Base-by-base conservation (phyloP, 2,797 vertebrate genomes). In the Acanthis flammea region DNA sequence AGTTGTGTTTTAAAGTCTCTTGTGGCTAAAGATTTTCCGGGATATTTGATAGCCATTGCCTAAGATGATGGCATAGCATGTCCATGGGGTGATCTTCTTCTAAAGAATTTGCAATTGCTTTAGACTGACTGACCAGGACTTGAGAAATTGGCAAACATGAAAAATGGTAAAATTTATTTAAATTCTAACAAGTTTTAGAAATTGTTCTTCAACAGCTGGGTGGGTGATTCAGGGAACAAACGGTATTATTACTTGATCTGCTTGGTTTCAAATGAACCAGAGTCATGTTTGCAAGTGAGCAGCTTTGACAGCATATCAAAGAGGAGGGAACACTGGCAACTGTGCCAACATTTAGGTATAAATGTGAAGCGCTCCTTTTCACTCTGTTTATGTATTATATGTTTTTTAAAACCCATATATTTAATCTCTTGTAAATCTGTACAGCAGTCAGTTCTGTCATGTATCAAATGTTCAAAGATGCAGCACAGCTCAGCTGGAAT, bases 381-480 rank as follows among this genome's bases (percentile, higher is more conserved):
- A 14, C 65, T 57, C 10, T 67, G 21, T 66, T 83, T 71, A 71
- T 65, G 17, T 83, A 48, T 68, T 75, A 35, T 50, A 10, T 61
- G 41, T 91, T 91, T 27, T 73, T 90, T 63, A 70, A 86, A 91
- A 44, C 31, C 12, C 22, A 5, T 66, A 10, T 75, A 51, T 86
- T 95, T 88, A 60, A 81, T 86, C n/a, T 75, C 62, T 48, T 90
- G 44, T 77, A 91, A 86, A 92, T 79, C 44, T 86, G 22, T 73
- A 23, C 18, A 81, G 73, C 70, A 88, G 37, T 90, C 66, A 22
- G 14, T 90, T 78, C 72, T 88, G 61, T 92, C 72, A 6, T 75
- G 8, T 77, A 78, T 84, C 76, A 90, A 84, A 78, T 60, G 48
- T 3, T 66, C 24, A 75, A 53, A 76, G 85, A 68, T 90, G 66